A percentile compares a stretch with the other conserved stretches of the same genome.
Evolutionary conservation across 2,888 invertebrate genomes (phyloP).

Genomic region (Drosophila seclusa): DNA sequence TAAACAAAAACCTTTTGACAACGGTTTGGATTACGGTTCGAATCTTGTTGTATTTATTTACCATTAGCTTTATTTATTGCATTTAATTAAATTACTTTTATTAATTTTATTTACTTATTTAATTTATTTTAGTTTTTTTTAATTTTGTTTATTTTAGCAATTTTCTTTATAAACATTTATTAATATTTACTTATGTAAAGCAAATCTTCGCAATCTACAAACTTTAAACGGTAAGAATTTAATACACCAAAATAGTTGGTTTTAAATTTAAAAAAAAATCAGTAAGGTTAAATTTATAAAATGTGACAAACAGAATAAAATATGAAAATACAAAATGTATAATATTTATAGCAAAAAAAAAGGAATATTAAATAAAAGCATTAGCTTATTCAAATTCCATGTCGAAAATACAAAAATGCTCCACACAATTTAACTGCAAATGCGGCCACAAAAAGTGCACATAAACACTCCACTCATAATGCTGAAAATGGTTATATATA

Average conservation of each 20-base stretch:
- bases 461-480: conserved; percentile 23
- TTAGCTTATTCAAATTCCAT: background rate
- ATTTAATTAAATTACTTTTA: background rate
- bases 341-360: background rate
- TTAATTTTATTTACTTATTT: accelerated
- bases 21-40: background rate
- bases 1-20: background rate
- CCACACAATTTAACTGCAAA: conserved; percentile 21
- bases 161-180: no score
- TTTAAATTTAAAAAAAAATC: background rate
- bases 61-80: background rate
- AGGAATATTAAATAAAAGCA: background rate
- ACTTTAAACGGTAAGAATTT: background rate
- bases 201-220: background rate
- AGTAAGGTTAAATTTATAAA: background rate
- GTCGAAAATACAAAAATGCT: background rate
- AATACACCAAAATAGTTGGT: accelerated
- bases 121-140: background rate
- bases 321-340: no score
- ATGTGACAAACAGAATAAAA: background rate
- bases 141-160: background rate
- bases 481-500: conserved; percentile 18
- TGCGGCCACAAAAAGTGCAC: conserved; percentile 16
- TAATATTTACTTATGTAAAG: no score
- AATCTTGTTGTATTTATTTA: background rate